Evolutionary conservation across 2,888 invertebrate genomes (phyloP).

Genomic region (Zhuqinia jingwanae): DNA sequence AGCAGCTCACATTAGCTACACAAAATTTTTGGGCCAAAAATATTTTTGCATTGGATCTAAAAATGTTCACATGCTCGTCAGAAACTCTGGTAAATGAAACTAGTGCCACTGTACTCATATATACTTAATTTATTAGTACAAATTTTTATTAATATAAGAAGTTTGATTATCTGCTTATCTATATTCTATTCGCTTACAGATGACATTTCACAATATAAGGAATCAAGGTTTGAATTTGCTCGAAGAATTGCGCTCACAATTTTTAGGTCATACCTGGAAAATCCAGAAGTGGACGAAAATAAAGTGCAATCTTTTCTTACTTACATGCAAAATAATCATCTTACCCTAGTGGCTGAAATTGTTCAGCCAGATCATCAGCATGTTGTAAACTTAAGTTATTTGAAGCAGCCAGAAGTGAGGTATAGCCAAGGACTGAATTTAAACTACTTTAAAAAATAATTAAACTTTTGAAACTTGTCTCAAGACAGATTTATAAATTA

Average conservation of each 20-base stretch:
- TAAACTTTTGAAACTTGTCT: too few relatives aligned
- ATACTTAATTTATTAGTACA: too few relatives aligned
- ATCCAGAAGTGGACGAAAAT: slow-evolving; percentile 77
- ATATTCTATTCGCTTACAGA: slow-evolving; percentile 52
- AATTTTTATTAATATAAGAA: too few relatives aligned
- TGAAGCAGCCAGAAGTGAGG: slow-evolving; percentile 80
- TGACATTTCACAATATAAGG: slow-evolving; percentile 77
- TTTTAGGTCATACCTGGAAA: slow-evolving; percentile 72
- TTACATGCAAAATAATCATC: slow-evolving; percentile 77
- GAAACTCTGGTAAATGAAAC: slow-evolving; percentile 78
- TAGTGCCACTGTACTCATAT: not conserved
- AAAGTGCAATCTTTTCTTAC: slow-evolving; percentile 67
- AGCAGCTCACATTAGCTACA: slow-evolving; percentile 81
- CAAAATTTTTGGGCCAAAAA: slow-evolving; percentile 80
- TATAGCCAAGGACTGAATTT: too few relatives aligned
- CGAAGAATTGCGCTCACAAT: slow-evolving; percentile 80
- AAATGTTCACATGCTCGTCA: slow-evolving; percentile 81
- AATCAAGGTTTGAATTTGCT: slow-evolving; percentile 80
- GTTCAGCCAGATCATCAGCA: slow-evolving; percentile 81
- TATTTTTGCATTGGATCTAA: slow-evolving; percentile 81
- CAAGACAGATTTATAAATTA: not conserved
- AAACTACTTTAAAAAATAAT: too few relatives aligned
- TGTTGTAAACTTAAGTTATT: slow-evolving; percentile 81
- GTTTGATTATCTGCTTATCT: too few relatives aligned
- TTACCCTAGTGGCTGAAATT: slow-evolving; percentile 81